Conservation (phyloP, 1,140 invertebrate species). For the Globodera ellingtonae region DNA sequence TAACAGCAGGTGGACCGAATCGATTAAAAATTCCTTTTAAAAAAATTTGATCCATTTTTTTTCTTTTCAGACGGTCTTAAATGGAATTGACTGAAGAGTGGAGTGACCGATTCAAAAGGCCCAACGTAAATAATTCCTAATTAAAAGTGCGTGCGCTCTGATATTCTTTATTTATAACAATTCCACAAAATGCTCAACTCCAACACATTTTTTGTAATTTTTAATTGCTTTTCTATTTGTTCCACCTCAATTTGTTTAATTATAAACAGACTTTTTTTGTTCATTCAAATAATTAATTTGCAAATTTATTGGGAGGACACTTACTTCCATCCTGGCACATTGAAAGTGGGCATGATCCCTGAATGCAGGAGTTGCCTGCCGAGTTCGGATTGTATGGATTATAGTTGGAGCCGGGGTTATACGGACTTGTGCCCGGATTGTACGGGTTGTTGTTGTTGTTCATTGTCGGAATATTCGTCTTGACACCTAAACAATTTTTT, state of each 20-base stretch:
- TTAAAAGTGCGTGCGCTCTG: background rate
- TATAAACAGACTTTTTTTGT: too few species aligned
- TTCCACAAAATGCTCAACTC: background rate
- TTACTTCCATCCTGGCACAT: slow-evolving; percentile 9
- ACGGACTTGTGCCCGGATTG: background rate
- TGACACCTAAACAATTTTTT: background rate
- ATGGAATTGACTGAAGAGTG: background rate
- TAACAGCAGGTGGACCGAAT: background rate
- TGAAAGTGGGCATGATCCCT: background rate
- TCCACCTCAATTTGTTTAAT: too few species aligned
- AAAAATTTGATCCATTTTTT: too few species aligned
- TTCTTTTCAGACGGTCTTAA: background rate
- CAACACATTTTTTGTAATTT: too few species aligned
- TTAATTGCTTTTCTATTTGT: too few species aligned
- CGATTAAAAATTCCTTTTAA: too few species aligned
- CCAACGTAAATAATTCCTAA: background rate
- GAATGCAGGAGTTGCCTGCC: background rate
- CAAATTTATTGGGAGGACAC: background rate
- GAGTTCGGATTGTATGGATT: background rate
- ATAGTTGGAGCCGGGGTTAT: background rate
- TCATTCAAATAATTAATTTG: too few species aligned
- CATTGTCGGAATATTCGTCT: background rate
- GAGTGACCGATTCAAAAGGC: background rate
- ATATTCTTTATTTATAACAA: too few species aligned
- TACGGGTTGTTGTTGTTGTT: background rate